Conservation (phyloP, 2,797 vertebrate genomes). For the Helostoma temminkii region DNA sequence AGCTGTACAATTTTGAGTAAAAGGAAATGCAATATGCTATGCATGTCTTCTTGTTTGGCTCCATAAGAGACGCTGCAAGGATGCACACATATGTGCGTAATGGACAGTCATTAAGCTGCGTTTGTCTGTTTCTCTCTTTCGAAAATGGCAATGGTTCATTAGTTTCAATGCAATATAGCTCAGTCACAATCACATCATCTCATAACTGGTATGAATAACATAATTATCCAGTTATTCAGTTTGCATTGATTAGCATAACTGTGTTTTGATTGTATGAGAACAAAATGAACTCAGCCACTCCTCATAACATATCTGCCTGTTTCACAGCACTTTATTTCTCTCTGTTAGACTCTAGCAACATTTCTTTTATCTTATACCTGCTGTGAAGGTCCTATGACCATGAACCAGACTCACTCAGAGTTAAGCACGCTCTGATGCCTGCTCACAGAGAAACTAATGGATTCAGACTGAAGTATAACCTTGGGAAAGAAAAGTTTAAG, state of each 20-base stretch:
- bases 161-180: conserved; percentile 13
- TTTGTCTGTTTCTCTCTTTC: conserved; percentile 3
- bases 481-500: conserved; percentile 7
- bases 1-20: conserved; percentile 9
- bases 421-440: not conserved
- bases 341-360: not conserved
- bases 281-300: not conserved
- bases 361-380: not conserved
- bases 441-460: not conserved
- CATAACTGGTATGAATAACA: conserved; percentile 16
- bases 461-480: conserved; percentile 20
- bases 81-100: conserved; percentile 7
- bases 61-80: not conserved
- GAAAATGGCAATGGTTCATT: not conserved
- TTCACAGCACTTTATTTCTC: conserved; percentile 1
- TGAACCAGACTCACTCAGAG: not conserved
- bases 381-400: conserved; percentile 5
- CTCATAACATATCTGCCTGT: not conserved
- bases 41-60: conserved; percentile 22
- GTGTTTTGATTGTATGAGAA: not conserved
- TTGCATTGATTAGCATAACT: conserved; percentile 12
- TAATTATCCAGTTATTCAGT: conserved; percentile 11
- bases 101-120: not conserved
- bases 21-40: conserved; percentile 1
- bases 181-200: conserved; percentile 10